phyloP scores from a whole-genome alignment of 2,888 invertebrate genomes.

The Yponomeuta sedellus region DNA sequence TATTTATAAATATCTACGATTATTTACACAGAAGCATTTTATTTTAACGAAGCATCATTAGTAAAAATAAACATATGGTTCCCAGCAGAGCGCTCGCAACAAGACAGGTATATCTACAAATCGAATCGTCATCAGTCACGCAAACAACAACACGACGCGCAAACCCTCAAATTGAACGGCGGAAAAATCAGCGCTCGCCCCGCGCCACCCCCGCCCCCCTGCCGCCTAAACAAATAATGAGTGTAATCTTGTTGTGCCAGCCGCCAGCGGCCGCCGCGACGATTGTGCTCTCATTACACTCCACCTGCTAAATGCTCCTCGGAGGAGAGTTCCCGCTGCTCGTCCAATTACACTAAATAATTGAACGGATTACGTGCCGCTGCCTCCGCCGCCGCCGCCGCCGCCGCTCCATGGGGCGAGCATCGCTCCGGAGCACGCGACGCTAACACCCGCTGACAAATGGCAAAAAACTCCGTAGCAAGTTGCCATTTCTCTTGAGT shows the following conservation, averaged over 20 bases:
- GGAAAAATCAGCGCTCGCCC: background rate
- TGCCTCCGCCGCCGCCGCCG: background rate
- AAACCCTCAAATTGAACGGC: conserved; percentile 12
- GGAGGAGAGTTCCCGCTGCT: conserved; percentile 1
- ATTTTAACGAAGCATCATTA: background rate
- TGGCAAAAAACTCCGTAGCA: background rate
- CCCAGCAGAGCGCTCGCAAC: background rate
- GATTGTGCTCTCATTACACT: conserved; percentile 3
- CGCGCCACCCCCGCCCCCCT: background rate
- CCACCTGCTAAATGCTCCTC: background rate
- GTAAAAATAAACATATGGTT: background rate
- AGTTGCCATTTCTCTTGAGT: background rate
- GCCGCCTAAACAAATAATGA: conserved; percentile 12
- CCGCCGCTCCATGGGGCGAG: background rate
- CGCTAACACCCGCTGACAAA: background rate
- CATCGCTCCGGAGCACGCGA: background rate
- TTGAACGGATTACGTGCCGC: background rate
- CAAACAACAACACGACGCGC: conserved; percentile 1
- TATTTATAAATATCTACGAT: background rate
- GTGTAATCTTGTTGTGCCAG: conserved; percentile 14
- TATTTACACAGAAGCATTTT: background rate
- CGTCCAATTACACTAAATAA: conserved; percentile 1
- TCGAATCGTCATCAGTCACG: background rate
- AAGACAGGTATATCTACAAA: background rate
- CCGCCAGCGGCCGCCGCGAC: background rate